A percentile compares a stretch with the other conserved stretches of the same genome.
Conservation (phyloP, 2,888 invertebrate species). For the Melolontha melolontha region DNA sequence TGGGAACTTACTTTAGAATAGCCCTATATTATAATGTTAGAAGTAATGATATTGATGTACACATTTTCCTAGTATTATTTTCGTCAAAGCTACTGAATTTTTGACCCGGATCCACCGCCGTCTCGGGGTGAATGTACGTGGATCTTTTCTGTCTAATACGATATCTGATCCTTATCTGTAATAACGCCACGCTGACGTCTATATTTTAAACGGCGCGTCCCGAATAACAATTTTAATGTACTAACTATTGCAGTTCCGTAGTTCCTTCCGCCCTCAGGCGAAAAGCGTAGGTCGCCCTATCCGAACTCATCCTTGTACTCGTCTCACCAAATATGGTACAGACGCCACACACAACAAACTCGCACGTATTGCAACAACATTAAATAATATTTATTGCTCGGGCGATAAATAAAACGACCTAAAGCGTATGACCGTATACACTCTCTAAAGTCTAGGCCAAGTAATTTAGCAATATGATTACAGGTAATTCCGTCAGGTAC, state of each 20-base stretch:
- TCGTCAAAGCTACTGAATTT: conserved; percentile 17
- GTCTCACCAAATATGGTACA: conserved; percentile 60
- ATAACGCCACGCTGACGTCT: conserved; percentile 47
- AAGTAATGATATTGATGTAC: too few species aligned
- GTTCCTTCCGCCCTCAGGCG: conserved; percentile 50
- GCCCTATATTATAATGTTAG: too few species aligned
- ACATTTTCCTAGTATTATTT: too few species aligned
- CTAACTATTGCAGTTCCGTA: conserved; percentile 53
- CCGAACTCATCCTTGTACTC: conserved; percentile 54
- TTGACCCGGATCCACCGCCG: conserved; percentile 24
- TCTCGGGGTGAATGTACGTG: conserved; percentile 34
- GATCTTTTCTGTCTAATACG: conserved; percentile 29
- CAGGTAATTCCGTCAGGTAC: conserved; percentile 14
- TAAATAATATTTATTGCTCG: conserved; percentile 61
- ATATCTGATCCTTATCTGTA: conserved; percentile 46
- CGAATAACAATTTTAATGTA: conserved; percentile 49
- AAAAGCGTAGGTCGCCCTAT: conserved; percentile 51
- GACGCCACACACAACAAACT: conserved; percentile 55
- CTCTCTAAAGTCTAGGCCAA: conserved; percentile 28
- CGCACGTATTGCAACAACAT: conserved; percentile 60
- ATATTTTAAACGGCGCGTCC: conserved; percentile 45
- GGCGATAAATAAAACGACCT: conserved; percentile 59
- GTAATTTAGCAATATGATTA: conserved; percentile 36
- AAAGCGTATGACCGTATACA: conserved; percentile 48
- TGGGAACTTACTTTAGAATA: too few species aligned